A percentile compares a stretch with the other conserved stretches of the same genome.
Conservation (phyloP, 1,140 invertebrate genomes). For the Babylonia areolata region DNA sequence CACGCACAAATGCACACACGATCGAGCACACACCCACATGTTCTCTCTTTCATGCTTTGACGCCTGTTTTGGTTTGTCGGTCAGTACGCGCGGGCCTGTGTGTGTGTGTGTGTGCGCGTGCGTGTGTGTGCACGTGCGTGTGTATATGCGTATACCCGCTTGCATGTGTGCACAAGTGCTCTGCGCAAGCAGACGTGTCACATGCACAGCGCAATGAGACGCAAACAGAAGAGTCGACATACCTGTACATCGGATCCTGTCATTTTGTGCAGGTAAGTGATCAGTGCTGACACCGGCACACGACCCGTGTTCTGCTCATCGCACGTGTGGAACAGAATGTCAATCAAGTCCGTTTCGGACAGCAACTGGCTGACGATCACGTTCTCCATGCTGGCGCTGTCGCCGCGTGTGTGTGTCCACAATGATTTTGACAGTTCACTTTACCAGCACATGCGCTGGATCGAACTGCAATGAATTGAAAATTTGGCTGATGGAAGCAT, state of each 20-base stretch:
- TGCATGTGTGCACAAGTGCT: no score
- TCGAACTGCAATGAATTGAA: background rate
- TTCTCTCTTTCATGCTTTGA: background rate
- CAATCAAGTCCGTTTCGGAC: slow-evolving; percentile 32
- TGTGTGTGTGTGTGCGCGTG: no score
- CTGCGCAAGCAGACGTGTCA: no score
- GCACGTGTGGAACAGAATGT: slow-evolving; percentile 33
- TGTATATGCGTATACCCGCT: no score
- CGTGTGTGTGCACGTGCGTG: no score
- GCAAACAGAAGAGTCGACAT: background rate
- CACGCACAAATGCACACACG: background rate
- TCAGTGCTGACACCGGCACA: slow-evolving; percentile 23
- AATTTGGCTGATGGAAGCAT: no score
- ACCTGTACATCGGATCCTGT: slow-evolving; percentile 24
- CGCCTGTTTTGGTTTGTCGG: no score
- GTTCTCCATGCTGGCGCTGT: slow-evolving; percentile 9
- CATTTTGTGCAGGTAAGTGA: slow-evolving; percentile 25
- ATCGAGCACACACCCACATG: background rate
- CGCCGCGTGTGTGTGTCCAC: background rate
- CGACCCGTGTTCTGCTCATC: background rate
- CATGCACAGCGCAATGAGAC: no score
- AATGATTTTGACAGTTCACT: background rate
- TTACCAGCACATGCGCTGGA: background rate
- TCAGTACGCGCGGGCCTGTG: no score
- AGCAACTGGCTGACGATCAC: slow-evolving; percentile 24